phyloP scores from a whole-genome alignment of 1,140 invertebrate species.

The Hypsibius dujardini region DNA sequence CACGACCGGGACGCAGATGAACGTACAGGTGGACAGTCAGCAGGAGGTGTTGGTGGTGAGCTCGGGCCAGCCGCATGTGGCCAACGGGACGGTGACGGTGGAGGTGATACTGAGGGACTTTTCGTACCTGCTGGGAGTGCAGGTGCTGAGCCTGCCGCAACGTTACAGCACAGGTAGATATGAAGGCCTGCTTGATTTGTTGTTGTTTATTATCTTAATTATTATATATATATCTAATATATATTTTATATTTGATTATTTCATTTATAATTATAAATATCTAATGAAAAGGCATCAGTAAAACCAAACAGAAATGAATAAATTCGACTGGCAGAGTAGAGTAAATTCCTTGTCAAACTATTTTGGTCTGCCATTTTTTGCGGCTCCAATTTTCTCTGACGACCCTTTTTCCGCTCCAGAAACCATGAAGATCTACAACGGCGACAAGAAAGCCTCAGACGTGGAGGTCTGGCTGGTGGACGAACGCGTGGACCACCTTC shows the following conservation, averaged over 20 bases:
- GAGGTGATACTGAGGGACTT: not conserved
- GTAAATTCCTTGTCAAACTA: no score
- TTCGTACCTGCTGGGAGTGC: not conserved
- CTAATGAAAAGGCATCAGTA: no score
- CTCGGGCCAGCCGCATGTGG: not conserved
- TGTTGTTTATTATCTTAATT: not conserved
- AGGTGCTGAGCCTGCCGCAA: not conserved
- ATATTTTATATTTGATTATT: no score
- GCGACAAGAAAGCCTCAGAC: no score
- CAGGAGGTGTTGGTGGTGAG: conserved; percentile 4
- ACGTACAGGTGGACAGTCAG: not conserved
- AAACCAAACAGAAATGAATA: no score
- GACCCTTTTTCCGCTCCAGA: no score
- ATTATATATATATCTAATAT: no score
- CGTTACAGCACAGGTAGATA: not conserved
- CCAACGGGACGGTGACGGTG: conserved; percentile 4
- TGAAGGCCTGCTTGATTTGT: not conserved
- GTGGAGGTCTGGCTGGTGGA: no score
- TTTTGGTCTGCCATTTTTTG: no score
- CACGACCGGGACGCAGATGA: not conserved
- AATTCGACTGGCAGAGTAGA: no score
- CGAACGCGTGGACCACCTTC: not conserved
- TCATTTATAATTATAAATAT: no score
- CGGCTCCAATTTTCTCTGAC: no score
- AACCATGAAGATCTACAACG: conserved; percentile 6